Conservation (phyloP, 2,113 vertebrate species). For the Archilochus colubris region DNA sequence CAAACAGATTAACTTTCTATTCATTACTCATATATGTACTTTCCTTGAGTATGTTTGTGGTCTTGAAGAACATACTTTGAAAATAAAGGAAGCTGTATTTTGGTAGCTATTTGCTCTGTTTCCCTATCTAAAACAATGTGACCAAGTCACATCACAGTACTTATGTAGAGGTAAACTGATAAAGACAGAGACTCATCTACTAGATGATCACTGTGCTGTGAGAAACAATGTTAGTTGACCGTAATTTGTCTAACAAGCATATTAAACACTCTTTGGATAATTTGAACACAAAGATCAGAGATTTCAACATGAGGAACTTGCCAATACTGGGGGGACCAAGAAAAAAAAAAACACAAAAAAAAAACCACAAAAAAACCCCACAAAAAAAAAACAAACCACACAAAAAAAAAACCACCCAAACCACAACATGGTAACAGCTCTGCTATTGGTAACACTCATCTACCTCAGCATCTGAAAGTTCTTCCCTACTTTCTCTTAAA, state of each 20-base stretch:
- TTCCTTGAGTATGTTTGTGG: rapidly evolving
- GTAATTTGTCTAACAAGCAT: neutral
- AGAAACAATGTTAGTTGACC: neutral
- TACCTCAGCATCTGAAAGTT: neutral
- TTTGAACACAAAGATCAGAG: neutral
- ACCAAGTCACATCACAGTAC: neutral
- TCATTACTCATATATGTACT: neutral
- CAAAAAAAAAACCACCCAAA: too few species aligned
- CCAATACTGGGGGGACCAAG: neutral
- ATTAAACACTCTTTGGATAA: neutral
- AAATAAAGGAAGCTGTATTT: neutral
- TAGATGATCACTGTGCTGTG: neutral
- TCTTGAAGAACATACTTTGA: neutral
- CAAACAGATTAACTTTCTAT: neutral
- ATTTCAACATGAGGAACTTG: neutral
- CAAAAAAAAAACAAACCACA: too few species aligned
- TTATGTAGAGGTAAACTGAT: rapidly evolving
- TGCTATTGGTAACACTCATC: neutral
- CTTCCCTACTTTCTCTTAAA: neutral
- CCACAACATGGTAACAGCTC: neutral
- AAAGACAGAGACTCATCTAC: neutral
- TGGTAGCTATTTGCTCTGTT: neutral
- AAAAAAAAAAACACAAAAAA: neutral
- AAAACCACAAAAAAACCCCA: neutral
- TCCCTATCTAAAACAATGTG: neutral